Base-by-base conservation (phyloP, 2,888 invertebrate species). In the Ephialtes manifestator region DNA sequence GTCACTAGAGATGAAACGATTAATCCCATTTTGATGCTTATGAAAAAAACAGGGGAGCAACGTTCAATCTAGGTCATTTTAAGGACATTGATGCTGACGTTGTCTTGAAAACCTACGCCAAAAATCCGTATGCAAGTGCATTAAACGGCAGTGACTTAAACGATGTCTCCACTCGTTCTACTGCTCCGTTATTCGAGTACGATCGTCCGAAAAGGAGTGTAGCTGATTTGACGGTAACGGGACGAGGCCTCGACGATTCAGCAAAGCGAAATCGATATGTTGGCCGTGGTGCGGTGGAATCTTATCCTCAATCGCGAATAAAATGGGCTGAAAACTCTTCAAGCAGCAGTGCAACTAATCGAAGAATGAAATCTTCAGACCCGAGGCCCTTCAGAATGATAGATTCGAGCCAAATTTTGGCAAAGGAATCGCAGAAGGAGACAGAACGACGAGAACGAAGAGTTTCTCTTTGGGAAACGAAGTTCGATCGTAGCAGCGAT, bases 341-440 rank as follows among this genome's bases (percentile, higher is more conserved):
- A 67, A 68, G 39, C 11, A 53, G 67, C 39, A 55, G 46, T 8
- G 43, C 31, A 35, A 76, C 58, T 3, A 83, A 76, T 74, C 79
- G 53, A 24, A 51, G 85, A 76, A 82, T 72, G 79, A 85, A 82
- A 68, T 80, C 85, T 24, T 74, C 82, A 39, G 72, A 85, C 24
- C 80, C 80, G 80, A 63, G 82, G 43, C 85, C 85, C 31, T 85
- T 85, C 55, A 83, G 48, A 20, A 85, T 85, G 85, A 83, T 85
- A 58, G 82, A 85, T 60, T 67, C 79, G 72, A 28, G 72, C 10
- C 51, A 76, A 31, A 79, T 85, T 13, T n/a, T 85, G 72, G 72
- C 13, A 10, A 72, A 80, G 1, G 85, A 83, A 31, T 82, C 82
- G 48, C 75, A 76, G 1, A 60, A 72, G 8, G 76, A 72, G 18